Evolutionary conservation across 2,888 invertebrate species (phyloP), one percentile per base, ranked within the genome.

Genomic region (Melanophora roralis): DNA sequence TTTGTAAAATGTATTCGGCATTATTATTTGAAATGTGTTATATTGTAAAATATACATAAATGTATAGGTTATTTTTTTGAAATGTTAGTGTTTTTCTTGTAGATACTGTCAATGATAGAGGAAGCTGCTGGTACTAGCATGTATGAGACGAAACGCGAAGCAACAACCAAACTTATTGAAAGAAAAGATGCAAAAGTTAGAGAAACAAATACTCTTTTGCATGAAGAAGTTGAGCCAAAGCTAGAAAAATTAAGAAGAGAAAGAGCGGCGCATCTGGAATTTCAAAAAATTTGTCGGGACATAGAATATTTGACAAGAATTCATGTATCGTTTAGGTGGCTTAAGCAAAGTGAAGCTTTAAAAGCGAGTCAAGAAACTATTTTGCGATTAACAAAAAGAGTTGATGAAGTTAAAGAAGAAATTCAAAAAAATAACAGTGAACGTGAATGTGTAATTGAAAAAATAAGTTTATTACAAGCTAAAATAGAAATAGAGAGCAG

Each of bases 111-210:
- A 0, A 98, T 99, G 98, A 94, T 99, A 71, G 99, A 99, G 91
- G 99, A 99, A 91, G 98, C 99, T 7, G 98, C 98, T 0, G 99
- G 99, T 1, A 99, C 99, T 0, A 94, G 96, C 85, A 95, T 98
- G 94, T 99, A 99, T 88, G 98, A 99, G 89, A 93, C 94, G 0
- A 99, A 99, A 89, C 96, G 96, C 83, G 95, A 95, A 85, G 93
- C 93, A 3, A 95, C 98, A 0, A 93, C 96, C 82, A 96, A 94
- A 86, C 95, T 95, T 0, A 96, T 99, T 72, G 95, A 95, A 81
- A 97, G 96, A 87, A 99, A 99, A 88, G 97, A 99, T 89, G 93
- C 93, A 0, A 98, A 97, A 89, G 91, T 99, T 0, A 91, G 93
- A 36, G 97, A 98, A 89, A 94, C 99, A 23, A 94, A 95, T 88